Conservation (phyloP, 1,140 invertebrate genomes). For the Matsumurasca onukii region DNA sequence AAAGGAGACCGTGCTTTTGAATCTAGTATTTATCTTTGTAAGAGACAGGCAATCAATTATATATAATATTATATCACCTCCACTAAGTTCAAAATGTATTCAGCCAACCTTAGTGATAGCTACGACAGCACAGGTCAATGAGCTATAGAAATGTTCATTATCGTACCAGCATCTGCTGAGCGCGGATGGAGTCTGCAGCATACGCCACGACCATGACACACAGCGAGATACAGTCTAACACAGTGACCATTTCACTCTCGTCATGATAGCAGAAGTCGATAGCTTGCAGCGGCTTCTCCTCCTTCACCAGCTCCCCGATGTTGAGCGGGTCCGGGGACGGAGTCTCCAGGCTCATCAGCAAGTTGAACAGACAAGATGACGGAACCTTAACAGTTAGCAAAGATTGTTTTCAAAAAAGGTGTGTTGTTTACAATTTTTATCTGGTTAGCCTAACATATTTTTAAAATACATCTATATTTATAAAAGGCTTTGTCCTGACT, state of each 20-base stretch:
- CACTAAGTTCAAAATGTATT: too few species aligned
- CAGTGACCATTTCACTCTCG: conserved; percentile 91
- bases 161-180: conserved; percentile 97
- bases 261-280: conserved; percentile 97
- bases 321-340: conserved; percentile 92
- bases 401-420: conserved; percentile 9
- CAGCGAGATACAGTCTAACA: conserved; percentile 90
- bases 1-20: too few species aligned
- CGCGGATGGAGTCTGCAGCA: conserved; percentile 90
- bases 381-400: too few species aligned
- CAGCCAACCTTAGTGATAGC: too few species aligned
- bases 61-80: too few species aligned
- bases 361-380: conserved; percentile 84
- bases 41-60: too few species aligned
- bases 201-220: conserved; percentile 98
- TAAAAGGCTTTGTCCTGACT: too few species aligned
- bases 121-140: too few species aligned
- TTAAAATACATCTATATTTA: too few species aligned
- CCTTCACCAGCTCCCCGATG: conserved; percentile 93
- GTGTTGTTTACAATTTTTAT: neutral
- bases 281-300: conserved; percentile 94
- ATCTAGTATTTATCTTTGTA: too few species aligned
- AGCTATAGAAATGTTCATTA: too few species aligned
- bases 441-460: neutral
- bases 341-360: conserved; percentile 89